Evolutionary conservation across 1,140 invertebrate genomes (phyloP), one percentile per base, ranked within the genome.

Genomic region (Drosophila paulistorum): DNA sequence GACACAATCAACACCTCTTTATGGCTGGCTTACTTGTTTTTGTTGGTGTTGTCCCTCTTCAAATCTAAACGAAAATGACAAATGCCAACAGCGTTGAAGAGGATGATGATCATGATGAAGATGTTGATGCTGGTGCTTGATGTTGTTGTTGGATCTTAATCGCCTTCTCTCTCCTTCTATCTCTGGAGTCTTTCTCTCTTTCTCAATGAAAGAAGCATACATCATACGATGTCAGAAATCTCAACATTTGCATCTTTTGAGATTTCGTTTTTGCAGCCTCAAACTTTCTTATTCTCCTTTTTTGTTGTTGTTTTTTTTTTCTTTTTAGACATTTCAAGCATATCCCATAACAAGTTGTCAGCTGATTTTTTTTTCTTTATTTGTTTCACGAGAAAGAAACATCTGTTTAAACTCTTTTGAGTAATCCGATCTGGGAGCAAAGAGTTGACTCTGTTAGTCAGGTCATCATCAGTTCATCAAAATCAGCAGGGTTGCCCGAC

Each of bases 1-100:
- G 80, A 87, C 84, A 90, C 84, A 90, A 90, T 87, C 84, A 90
- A 90, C 84, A 87, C 84, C 79, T 86, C 79, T 83, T 83, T 67
- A 72, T 65, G 74, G 51, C 33, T 64, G 65, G 59, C 14, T 48
- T 48, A n/a, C 42, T 45, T 45, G 42, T 45, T 45, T 14, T 48
- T 51, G 45, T 51, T 51, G 45, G 2, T 51, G 59, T 62, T 63
- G 65, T 45, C 79, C 79, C 76, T 82, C 73, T 79, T 87, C 83
- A 82, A 65, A 79, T 73, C 83, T 82, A 86, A 87, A 72, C 79
- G 83, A 86, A 86, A 82, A 79, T 87, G 83, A 86, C 83, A 86
- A 86, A 87, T 86, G 83, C 79, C 83, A 77, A 58, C 71, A 54
- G 80, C 14, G 72, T 71, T 83, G 79, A 79, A 69, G 81, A 77